phyloP scores from a whole-genome alignment of 2,797 vertebrate genomes.

The Oryzias dopingdopingensis region DNA sequence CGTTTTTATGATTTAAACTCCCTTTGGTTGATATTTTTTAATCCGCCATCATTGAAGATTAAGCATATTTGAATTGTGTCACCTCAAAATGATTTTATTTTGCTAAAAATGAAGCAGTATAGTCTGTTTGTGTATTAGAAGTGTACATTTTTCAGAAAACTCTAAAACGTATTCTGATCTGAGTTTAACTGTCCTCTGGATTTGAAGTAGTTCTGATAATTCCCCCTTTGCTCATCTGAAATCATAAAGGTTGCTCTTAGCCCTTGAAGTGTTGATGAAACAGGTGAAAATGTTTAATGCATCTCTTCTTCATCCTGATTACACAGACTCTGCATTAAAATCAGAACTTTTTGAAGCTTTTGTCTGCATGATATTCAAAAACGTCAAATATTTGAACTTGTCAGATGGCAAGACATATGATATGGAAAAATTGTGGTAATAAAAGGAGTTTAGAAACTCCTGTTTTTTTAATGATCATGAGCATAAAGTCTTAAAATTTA shows the following conservation, averaged over 20 bases:
- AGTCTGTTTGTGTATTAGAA: too few relatives aligned
- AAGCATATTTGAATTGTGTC: too few relatives aligned
- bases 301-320: slow-evolving; percentile 24
- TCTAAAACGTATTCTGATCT: slow-evolving; percentile 6
- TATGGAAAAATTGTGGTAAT: too few relatives aligned
- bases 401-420: not conserved
- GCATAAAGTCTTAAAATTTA: not conserved
- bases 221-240: slow-evolving; percentile 62
- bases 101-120: too few relatives aligned
- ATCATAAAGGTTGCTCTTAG: slow-evolving; percentile 64
- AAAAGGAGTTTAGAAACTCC: too few relatives aligned
- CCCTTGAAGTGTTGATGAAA: slow-evolving; percentile 72
- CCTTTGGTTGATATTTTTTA: too few relatives aligned
- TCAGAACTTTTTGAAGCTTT: slow-evolving; percentile 26
- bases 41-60: too few relatives aligned
- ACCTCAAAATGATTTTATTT: too few relatives aligned
- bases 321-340: slow-evolving; percentile 19
- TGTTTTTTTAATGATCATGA: not conserved
- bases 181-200: slow-evolving; percentile 41
- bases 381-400: slow-evolving; percentile 20
- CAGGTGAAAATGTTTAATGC: slow-evolving; percentile 44
- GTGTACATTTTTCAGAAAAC: too few relatives aligned
- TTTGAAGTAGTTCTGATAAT: slow-evolving; percentile 46
- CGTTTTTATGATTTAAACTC: too few relatives aligned
- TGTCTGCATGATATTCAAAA: slow-evolving; percentile 39